Evolutionary conservation across 1,140 invertebrate species (phyloP).

Genomic region (Araneus ventricosus): DNA sequence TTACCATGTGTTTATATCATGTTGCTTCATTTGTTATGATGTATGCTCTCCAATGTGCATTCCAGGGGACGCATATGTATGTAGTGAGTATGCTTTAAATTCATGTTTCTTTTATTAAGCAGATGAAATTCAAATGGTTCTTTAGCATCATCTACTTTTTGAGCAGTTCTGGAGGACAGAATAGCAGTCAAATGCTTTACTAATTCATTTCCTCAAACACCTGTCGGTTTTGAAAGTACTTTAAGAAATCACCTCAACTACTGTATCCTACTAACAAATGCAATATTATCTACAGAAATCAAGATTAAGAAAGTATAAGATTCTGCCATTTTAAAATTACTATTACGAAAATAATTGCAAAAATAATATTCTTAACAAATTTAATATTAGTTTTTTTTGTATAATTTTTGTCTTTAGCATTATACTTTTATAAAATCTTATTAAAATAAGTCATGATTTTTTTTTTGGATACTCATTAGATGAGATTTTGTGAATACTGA

Average conservation of each 20-base stretch:
- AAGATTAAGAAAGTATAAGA: constrained; percentile 44
- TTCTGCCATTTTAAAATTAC: not conserved
- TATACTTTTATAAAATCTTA: too few species aligned
- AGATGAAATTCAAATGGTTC: constrained; percentile 73
- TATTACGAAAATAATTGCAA: not conserved
- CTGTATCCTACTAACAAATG: not conserved
- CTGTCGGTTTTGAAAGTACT: constrained; percentile 76
- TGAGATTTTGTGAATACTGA: too few species aligned
- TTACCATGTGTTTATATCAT: too few species aligned
- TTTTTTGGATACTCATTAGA: too few species aligned
- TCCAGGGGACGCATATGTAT: too few species aligned
- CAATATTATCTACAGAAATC: constrained; percentile 9
- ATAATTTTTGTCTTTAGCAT: too few species aligned
- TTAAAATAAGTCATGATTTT: too few species aligned
- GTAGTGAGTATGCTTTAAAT: not conserved
- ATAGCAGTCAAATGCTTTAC: constrained; percentile 49
- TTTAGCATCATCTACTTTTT: constrained; percentile 67
- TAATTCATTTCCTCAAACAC: constrained; percentile 11
- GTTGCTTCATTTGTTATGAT: too few species aligned
- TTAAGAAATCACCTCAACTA: not conserved
- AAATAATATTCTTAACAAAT: not conserved
- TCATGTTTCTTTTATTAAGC: not conserved
- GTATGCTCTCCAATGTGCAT: too few species aligned
- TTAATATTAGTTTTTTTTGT: too few species aligned
- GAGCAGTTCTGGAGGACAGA: constrained; percentile 53